Base-by-base conservation (phyloP, 1,140 invertebrate species). In the Doryteuthis pealeii region DNA sequence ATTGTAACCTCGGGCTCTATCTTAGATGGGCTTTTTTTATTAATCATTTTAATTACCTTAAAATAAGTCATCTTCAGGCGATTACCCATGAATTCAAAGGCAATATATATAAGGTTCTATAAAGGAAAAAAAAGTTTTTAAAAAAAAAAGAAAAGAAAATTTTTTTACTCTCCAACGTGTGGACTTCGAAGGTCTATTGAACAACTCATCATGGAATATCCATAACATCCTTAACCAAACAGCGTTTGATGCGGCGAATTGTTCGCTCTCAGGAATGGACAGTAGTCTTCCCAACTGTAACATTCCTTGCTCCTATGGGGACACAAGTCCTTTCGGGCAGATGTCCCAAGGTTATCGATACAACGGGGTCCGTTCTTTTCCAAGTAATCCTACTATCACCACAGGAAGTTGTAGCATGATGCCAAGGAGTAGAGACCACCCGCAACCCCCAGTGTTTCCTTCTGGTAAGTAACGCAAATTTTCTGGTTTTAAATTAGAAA, bases 271-370 rank as follows among this genome's bases (percentile, higher is more conserved):
- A 43, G 90, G 90, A 74, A 92, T 92, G 88, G 91, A 91, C 75
- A 89, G 90, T 14, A 90, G 90, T 71, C 83, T 92, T 40, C 87
- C 88, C 8, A 91, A 91, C 80, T 88, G 87, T 70, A 87, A 84
- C 68, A 92, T 93, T 89, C 92, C 92, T 49, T 93, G 93, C 85
- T 92, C 93, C 10, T 95, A 95, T 87, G 92, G 93, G 32, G 94
- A 95, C 86, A 89, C 94, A 76, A 92, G 93, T 32, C 94, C 93
- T 15, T 95, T 94, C 87, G 93, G 93, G 65, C 94, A 95, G 89
- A 94, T 95, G 92, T 92, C 93, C 54, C 82, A 83, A 66, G 81
- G 81, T 73, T 85, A 85, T 76, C 79, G 84, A 6, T 85, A 85
- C 76, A 85, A 85, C 72, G 82, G 81, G 67, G 84, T 85, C 15